Percentiles rank a stretch among this genome's conserved stretches.
Evolutionary conservation across 2,797 vertebrate genomes (phyloP).

Genomic region (Cirrhinus molitorella): DNA sequence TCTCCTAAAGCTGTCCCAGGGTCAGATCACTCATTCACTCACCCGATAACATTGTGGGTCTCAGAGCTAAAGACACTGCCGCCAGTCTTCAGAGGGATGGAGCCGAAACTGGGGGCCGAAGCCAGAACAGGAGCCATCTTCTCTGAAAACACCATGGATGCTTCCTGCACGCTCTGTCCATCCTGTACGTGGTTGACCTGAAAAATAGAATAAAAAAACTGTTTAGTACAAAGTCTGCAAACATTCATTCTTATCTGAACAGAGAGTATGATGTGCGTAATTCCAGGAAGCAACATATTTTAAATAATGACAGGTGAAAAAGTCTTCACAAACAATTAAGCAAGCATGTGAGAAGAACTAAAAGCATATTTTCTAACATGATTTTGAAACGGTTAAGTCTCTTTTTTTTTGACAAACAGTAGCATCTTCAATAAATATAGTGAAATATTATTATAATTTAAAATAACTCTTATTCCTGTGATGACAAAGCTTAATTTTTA

Average conservation of each 20-base stretch:
- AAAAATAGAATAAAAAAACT: slow-evolving; percentile 50
- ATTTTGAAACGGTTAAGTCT: neutral
- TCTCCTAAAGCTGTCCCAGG: slow-evolving; percentile 4
- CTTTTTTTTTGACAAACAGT: neutral
- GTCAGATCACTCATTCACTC: slow-evolving; percentile 57
- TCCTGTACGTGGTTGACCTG: slow-evolving; percentile 90
- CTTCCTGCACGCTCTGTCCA: slow-evolving; percentile 79
- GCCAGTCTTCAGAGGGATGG: slow-evolving; percentile 73
- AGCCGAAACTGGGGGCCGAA: slow-evolving; percentile 75
- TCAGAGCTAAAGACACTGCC: slow-evolving; percentile 71
- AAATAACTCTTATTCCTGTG: neutral
- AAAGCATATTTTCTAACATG: neutral
- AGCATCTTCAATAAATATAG: neutral
- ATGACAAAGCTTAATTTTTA: neutral
- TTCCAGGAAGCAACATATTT: slow-evolving; percentile 5
- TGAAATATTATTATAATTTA: neutral
- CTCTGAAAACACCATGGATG: slow-evolving; percentile 87
- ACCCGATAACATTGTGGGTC: slow-evolving; percentile 69
- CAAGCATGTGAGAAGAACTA: neutral
- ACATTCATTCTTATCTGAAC: neutral
- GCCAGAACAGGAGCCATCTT: slow-evolving; percentile 81
- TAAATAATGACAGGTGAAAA: slow-evolving; percentile 13
- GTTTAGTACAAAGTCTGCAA: slow-evolving; percentile 15
- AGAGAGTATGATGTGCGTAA: neutral
- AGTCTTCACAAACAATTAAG: neutral